A percentile compares a stretch with the other conserved stretches of the same genome.
Conservation (phyloP, 2,797 vertebrate genomes). For the Moxostoma hubbsi region DNA sequence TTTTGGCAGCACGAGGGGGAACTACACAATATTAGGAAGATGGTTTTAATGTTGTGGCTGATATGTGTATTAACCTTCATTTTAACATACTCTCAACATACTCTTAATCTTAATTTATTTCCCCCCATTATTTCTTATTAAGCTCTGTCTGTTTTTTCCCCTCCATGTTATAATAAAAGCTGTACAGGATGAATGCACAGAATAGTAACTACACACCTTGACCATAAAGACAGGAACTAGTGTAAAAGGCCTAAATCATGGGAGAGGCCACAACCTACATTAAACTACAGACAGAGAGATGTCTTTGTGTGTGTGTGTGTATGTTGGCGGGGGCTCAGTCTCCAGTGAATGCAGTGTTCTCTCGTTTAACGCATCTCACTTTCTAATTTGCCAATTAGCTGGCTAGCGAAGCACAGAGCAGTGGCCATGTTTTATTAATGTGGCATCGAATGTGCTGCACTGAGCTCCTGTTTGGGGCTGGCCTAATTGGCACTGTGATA, state of each 20-base stretch:
- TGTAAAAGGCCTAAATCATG: constrained; percentile 45
- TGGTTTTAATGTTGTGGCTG: too few species aligned
- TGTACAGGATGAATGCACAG: constrained; percentile 30
- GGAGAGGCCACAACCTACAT: constrained; percentile 47
- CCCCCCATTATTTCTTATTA: background rate
- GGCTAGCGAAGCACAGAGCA: constrained; percentile 81
- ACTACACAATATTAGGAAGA: too few species aligned
- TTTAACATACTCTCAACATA: too few species aligned
- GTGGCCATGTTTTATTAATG: constrained; percentile 95
- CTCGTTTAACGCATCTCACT: constrained; percentile 85
- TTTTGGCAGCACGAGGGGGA: too few species aligned
- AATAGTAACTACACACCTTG: constrained; percentile 33
- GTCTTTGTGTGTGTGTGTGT: constrained; percentile 35
- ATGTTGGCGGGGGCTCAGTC: constrained; percentile 69
- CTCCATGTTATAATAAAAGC: constrained; percentile 31
- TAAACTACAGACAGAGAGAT: constrained; percentile 41
- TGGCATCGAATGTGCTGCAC: constrained; percentile 71
- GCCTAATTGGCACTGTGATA: constrained; percentile 78
- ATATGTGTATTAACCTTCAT: too few species aligned
- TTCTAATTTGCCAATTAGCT: constrained; percentile 98
- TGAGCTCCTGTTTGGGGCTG: constrained; percentile 73
- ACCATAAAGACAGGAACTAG: constrained; percentile 37
- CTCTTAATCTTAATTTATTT: too few species aligned
- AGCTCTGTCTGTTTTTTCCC: background rate
- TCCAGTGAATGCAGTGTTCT: constrained; percentile 78